These are phyloP conservation scores for Mechanitis messenoides DNA, from an alignment of 2,888 invertebrate species.

Conservation along the genomic window DNA sequence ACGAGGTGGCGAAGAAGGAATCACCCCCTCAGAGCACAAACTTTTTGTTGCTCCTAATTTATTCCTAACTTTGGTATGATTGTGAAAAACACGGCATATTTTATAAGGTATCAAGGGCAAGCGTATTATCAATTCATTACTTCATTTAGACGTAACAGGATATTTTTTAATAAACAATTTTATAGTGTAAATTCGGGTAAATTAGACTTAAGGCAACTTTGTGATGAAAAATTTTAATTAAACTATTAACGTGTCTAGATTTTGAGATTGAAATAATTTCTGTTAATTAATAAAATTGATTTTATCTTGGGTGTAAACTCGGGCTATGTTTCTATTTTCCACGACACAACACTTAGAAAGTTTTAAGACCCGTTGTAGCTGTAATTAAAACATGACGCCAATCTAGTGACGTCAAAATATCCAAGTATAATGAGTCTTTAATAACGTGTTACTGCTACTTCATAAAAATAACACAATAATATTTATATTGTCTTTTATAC, in stretches of 20 bases:
- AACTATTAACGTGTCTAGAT: not conserved
- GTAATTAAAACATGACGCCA: constrained; percentile 1
- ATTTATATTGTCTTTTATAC: too few species aligned
- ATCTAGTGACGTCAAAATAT: not conserved
- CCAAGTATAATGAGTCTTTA: not conserved
- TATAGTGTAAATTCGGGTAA: constrained; percentile 30
- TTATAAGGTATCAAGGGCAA: constrained; percentile 25
- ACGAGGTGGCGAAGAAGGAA: too few species aligned
- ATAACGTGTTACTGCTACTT: too few species aligned
- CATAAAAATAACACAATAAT: too few species aligned
- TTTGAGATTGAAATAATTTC: constrained; percentile 4
- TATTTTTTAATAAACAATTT: constrained; percentile 50
- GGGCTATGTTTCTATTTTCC: constrained; percentile 2
- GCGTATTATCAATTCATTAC: constrained; percentile 48
- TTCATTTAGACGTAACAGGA: constrained; percentile 46
- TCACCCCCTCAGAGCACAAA: too few species aligned
- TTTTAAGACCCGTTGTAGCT: constrained; percentile 6
- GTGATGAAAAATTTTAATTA: constrained; percentile 3
- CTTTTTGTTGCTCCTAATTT: not conserved
- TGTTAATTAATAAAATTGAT: not conserved
- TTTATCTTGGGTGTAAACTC: constrained; percentile 2
- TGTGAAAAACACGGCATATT: constrained; percentile 8
- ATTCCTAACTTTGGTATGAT: not conserved
- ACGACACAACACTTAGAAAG: constrained; percentile 3
- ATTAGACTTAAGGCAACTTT: not conserved